Evolutionary conservation across 1,140 invertebrate species (phyloP), one percentile per base, ranked within the genome.

Genomic region (Drosophila pruinosa): DNA sequence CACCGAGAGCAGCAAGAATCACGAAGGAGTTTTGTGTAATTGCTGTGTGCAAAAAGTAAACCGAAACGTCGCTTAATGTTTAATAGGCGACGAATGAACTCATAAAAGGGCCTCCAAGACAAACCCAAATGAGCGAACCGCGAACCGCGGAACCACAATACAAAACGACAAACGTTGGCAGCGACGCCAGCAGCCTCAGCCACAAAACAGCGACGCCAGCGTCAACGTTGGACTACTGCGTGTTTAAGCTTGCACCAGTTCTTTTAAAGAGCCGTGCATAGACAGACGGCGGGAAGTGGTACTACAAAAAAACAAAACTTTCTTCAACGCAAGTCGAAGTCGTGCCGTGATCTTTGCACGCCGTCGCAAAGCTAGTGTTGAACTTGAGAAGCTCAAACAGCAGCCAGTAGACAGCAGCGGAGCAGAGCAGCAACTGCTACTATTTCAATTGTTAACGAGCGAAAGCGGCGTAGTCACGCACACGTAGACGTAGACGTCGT

Each of bases 381-480:
- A 85, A 79, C 75, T 86, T 76, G 70, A 72, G 70, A 43, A 57
- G 53, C 62, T 15, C 12, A 24, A 71, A 62, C 62, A 64, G 45
- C 31, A 50, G n/a, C 28, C 75, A 70, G 57, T 59, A 50, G n/a
- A 57, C 43, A 50, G 14, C 31, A 31, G 17, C 48, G n/a, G n/a
- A 50, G 12, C 53, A 50, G 58, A 36, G 62, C 45, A 62, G 54
- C 61, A 50, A 69, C 80, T 82, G 75, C 72, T 85, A 75, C 81
- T 82, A 78, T 90, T 89, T 90, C 89, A 89, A 89, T 89, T 89
- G 81, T 88, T 90, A 89, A 90, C 82, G 83, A 85, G 89, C 89
- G 89, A 90, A 90, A 90, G 89, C 89, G 89, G 81, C 73, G 89
- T 75, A 79, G 85, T 73, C 72, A 85, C 83, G 78, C 75, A 75